A percentile compares a stretch with the other conserved stretches of the same genome.
Conservation (phyloP, 2,113 vertebrate genomes). For the Xenopus tropicalis region DNA sequence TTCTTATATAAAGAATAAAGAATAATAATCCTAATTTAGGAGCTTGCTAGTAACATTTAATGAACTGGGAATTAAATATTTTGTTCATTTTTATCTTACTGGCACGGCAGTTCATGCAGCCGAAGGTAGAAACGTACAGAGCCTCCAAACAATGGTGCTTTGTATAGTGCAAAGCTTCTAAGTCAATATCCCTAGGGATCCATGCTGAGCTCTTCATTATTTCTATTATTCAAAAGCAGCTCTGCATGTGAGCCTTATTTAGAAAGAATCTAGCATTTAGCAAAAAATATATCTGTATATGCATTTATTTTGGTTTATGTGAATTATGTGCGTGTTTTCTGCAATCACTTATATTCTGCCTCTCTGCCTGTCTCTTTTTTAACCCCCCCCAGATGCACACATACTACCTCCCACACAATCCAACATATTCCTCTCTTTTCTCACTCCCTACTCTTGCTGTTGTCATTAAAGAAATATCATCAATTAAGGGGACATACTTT, state of each 20-base stretch:
- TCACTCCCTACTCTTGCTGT: too few relatives aligned
- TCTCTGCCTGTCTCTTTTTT: too few relatives aligned
- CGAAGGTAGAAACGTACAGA: background rate
- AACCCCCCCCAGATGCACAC: too few relatives aligned
- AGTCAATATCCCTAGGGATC: slow-evolving; percentile 1
- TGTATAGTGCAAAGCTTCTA: background rate
- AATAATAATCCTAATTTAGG: background rate
- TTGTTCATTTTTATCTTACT: background rate
- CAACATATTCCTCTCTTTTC: too few relatives aligned
- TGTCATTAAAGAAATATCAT: too few relatives aligned
- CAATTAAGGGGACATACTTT: too few relatives aligned
- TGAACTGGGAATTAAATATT: background rate
- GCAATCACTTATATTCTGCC: too few relatives aligned
- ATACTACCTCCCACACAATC: too few relatives aligned
- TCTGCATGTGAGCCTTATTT: background rate
- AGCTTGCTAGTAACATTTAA: background rate
- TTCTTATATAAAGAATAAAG: background rate
- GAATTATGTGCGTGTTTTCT: too few relatives aligned
- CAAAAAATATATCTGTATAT: too few relatives aligned
- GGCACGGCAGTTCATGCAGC: background rate
- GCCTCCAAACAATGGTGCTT: background rate
- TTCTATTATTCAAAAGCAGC: slow-evolving; percentile 7
- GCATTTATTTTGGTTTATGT: too few relatives aligned
- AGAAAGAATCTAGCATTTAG: too few relatives aligned
- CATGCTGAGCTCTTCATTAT: slow-evolving; percentile 8